Conservation (phyloP, 2,113 vertebrate species). For the Larimichthys polyactis region DNA sequence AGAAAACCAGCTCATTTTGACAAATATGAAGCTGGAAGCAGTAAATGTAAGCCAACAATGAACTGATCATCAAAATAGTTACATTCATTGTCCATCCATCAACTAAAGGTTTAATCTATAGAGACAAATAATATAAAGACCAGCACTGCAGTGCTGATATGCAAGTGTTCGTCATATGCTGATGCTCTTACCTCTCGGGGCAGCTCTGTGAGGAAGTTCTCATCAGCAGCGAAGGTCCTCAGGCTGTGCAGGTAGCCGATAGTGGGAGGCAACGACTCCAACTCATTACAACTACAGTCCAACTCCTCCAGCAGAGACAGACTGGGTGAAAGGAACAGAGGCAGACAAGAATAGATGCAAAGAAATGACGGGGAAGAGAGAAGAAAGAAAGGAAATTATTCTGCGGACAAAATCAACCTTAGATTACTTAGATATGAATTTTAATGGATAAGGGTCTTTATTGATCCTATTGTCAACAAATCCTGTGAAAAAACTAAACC, state of each 20-base stretch:
- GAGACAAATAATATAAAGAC: background rate
- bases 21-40: background rate
- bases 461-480: constrained; percentile 45
- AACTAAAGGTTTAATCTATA: background rate
- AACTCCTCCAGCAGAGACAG: constrained; percentile 97
- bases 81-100: background rate
- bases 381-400: constrained; percentile 27
- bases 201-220: constrained; percentile 96
- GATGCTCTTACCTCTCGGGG: constrained; percentile 90
- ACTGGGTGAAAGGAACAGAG: constrained; percentile 79
- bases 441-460: constrained; percentile 25
- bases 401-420: constrained; percentile 9
- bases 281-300: constrained; percentile 98
- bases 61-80: background rate
- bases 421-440: background rate
- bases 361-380: constrained; percentile 23
- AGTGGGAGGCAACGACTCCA: constrained; percentile 94
- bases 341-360: constrained; percentile 26
- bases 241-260: constrained; percentile 96
- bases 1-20: background rate
- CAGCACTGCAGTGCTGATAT: background rate
- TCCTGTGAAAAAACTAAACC: constrained; percentile 40
- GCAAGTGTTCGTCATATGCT: background rate
- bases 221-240: constrained; percentile 94
- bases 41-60: background rate